phyloP scores from a whole-genome alignment of 1,140 invertebrate species.

The Copidosoma floridanum region DNA sequence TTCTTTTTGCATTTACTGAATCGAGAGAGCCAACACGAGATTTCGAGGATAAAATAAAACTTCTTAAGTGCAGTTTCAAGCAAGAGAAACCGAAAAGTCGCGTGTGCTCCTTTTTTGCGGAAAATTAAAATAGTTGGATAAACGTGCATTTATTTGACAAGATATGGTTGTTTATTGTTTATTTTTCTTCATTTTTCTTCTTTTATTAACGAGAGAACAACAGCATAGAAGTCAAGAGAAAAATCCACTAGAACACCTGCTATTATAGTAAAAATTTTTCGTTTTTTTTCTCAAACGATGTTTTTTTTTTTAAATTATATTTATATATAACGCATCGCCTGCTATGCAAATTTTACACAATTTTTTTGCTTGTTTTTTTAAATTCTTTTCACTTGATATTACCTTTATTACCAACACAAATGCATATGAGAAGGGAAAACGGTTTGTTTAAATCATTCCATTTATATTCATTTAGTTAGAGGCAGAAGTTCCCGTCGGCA shows the following conservation, averaged over 20 bases:
- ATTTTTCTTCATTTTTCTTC: constrained; percentile 22
- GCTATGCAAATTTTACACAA: neutral
- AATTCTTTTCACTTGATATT: too few relatives aligned
- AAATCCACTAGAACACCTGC: constrained; percentile 42
- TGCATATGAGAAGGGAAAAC: constrained; percentile 4
- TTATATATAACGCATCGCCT: neutral
- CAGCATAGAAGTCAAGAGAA: constrained; percentile 42
- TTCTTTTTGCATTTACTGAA: neutral
- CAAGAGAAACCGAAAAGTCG: too few relatives aligned
- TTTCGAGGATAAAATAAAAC: neutral
- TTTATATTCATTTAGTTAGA: neutral
- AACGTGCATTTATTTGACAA: neutral
- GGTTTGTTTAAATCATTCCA: neutral
- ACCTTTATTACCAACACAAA: neutral
- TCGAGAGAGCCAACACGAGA: neutral
- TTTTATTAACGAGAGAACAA: constrained; percentile 52
- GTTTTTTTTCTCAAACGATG: neutral
- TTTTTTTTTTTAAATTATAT: neutral
- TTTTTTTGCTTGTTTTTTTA: neutral
- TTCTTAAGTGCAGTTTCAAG: too few relatives aligned
- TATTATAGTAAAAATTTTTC: constrained; percentile 36
- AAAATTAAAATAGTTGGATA: too few relatives aligned
- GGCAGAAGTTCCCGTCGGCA: constrained; percentile 2
- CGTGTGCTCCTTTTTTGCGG: too few relatives aligned
- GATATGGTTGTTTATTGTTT: neutral